A percentile compares a stretch with the other conserved stretches of the same genome.
These are phyloP conservation scores for Chrysemys picta DNA, from an alignment of 2,113 vertebrate genomes.

Conservation along the genomic window DNA sequence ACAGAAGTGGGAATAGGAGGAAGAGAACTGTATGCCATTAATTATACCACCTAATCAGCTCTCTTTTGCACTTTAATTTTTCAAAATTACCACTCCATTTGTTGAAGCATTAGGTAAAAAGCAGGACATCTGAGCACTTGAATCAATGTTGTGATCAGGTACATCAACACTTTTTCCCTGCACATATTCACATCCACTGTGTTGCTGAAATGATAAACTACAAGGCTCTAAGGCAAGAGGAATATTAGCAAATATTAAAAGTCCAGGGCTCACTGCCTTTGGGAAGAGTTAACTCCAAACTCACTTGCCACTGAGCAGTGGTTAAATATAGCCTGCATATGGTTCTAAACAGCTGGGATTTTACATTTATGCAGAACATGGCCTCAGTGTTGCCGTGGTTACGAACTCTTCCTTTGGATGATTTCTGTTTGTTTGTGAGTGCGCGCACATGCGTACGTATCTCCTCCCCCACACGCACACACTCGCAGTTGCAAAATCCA, in stretches of 20 bases:
- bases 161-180: not conserved
- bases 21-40: not conserved
- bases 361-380: slow-evolving; percentile 48
- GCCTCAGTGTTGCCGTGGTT: slow-evolving; percentile 61
- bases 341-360: slow-evolving; percentile 67
- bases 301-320: slow-evolving; percentile 49
- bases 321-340: slow-evolving; percentile 66
- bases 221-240: not conserved
- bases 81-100: not conserved
- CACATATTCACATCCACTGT: not conserved
- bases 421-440: not conserved
- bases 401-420: slow-evolving; percentile 27
- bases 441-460: not conserved
- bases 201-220: not conserved
- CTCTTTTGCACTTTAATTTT: not conserved
- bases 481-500: not conserved
- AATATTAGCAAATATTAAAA: not conserved
- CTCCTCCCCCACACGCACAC: too few species aligned
- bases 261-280: not conserved
- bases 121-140: not conserved
- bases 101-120: not conserved
- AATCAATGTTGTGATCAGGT: not conserved
- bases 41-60: not conserved
- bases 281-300: slow-evolving; percentile 49
- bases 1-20: not conserved